Percentiles rank a stretch among this genome's conserved stretches.
Conservation (phyloP, 2,797 vertebrate genomes). For the Gephyroberyx darwinii region DNA sequence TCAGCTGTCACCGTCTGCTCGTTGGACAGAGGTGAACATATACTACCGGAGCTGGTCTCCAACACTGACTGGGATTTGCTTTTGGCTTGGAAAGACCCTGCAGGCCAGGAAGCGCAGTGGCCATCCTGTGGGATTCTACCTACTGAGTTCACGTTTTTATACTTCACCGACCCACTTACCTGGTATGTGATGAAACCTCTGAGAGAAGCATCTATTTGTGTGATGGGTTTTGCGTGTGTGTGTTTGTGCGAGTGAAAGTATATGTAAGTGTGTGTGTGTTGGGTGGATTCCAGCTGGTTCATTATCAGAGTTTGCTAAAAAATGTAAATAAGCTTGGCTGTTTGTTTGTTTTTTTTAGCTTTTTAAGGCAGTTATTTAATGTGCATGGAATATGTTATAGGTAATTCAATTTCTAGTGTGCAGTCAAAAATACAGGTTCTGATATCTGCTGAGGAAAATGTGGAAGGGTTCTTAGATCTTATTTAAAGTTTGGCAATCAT, state of each 20-base stretch:
- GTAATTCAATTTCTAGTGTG: slow-evolving; percentile 2
- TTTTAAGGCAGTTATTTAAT: not conserved
- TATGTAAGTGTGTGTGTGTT: slow-evolving; percentile 19
- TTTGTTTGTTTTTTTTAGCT: not conserved
- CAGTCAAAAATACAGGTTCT: not conserved
- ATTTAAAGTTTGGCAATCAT: slow-evolving; percentile 1
- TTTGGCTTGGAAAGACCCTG: slow-evolving; percentile 77
- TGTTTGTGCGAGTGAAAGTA: not conserved
- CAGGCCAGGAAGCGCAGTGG: slow-evolving; percentile 73
- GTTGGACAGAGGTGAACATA: slow-evolving; percentile 80
- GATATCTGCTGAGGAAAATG: slow-evolving; percentile 11
- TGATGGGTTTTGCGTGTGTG: no score
- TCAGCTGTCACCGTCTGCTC: slow-evolving; percentile 82
- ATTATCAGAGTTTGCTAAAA: not conserved
- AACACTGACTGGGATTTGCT: slow-evolving; percentile 76
- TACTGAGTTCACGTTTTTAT: slow-evolving; percentile 62
- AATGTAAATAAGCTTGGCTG: not conserved
- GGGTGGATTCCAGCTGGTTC: not conserved
- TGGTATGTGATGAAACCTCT: slow-evolving; percentile 74
- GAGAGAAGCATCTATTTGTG: no score
- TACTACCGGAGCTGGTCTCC: slow-evolving; percentile 90
- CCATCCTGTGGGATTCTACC: slow-evolving; percentile 79
- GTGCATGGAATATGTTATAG: not conserved
- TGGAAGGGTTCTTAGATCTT: not conserved
- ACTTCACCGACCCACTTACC: slow-evolving; percentile 44